phyloP scores from a whole-genome alignment of 2,888 invertebrate genomes.

The Caenorhabditis panamensis region DNA sequence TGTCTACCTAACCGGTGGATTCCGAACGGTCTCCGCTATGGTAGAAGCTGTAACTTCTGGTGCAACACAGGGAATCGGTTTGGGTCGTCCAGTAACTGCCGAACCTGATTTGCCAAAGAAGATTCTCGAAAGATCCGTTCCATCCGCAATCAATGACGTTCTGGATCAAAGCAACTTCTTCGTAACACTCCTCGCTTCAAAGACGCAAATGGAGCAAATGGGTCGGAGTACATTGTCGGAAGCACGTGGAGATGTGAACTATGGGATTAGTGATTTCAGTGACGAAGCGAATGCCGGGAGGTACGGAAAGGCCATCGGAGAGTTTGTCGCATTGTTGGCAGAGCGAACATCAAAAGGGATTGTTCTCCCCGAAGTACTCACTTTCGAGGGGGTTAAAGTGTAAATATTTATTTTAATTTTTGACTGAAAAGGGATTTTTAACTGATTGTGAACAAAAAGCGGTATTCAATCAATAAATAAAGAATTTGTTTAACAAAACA shows the following conservation, averaged over 20 bases:
- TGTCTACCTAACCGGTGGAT: slow-evolving; percentile 71
- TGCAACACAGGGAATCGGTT: slow-evolving; percentile 69
- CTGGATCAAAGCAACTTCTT: slow-evolving; percentile 61
- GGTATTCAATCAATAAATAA: neutral
- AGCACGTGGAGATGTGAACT: slow-evolving; percentile 19
- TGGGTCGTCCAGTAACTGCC: slow-evolving; percentile 67
- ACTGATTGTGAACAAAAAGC: neutral
- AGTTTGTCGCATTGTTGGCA: neutral
- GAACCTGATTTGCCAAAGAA: slow-evolving; percentile 73
- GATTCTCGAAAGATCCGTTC: slow-evolving; percentile 55
- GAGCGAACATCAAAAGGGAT: neutral
- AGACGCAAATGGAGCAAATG: slow-evolving; percentile 67
- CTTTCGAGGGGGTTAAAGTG: neutral
- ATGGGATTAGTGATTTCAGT: neutral
- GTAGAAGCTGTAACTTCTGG: slow-evolving; percentile 60
- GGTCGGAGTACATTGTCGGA: slow-evolving; percentile 44
- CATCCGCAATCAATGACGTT: slow-evolving; percentile 41
- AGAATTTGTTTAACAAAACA: neutral
- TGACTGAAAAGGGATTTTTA: neutral
- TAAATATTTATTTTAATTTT: neutral
- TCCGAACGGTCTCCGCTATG: slow-evolving; percentile 70
- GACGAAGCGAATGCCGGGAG: slow-evolving; percentile 6
- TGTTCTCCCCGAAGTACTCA: neutral
- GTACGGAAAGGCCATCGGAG: neutral
- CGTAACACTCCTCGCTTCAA: slow-evolving; percentile 57